phyloP scores from a whole-genome alignment of 1,140 invertebrate species.

The Saccostrea cuccullata region DNA sequence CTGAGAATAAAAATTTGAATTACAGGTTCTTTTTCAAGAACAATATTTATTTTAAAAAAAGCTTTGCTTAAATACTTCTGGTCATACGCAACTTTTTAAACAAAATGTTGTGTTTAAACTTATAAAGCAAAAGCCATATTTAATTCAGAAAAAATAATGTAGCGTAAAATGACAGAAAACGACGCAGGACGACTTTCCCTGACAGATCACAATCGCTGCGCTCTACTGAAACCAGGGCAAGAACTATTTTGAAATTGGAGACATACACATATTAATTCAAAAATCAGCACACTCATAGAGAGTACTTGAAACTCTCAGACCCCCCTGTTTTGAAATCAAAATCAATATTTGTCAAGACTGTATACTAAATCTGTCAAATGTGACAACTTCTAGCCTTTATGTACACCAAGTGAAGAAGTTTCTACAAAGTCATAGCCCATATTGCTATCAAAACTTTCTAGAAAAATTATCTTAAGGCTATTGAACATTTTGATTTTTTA shows the following conservation, averaged over 20 bases:
- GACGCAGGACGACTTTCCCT: not conserved
- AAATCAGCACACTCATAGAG: not conserved
- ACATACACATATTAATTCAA: not conserved
- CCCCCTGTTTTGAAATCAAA: conserved; percentile 16
- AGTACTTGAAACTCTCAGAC: not conserved
- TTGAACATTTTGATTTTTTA: not conserved
- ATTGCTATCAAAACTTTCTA: not conserved
- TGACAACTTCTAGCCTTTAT: conserved; percentile 13
- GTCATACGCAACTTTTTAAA: not conserved
- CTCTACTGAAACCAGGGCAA: not conserved
- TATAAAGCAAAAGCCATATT: not conserved
- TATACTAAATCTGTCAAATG: conserved; percentile 22
- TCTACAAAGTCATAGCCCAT: not conserved
- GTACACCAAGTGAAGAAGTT: conserved; percentile 1
- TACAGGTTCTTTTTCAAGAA: not conserved
- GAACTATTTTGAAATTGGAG: not conserved
- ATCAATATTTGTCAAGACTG: conserved; percentile 27
- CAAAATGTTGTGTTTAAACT: not conserved
- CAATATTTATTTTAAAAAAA: too few relatives aligned
- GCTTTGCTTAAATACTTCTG: not conserved
- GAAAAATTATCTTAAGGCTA: not conserved
- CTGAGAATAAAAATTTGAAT: not conserved
- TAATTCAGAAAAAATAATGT: not conserved
- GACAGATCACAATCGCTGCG: not conserved
- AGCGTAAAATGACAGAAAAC: not conserved